phyloP scores from a whole-genome alignment of 2,888 invertebrate genomes.

The Drosophila pseudotalamancana region DNA sequence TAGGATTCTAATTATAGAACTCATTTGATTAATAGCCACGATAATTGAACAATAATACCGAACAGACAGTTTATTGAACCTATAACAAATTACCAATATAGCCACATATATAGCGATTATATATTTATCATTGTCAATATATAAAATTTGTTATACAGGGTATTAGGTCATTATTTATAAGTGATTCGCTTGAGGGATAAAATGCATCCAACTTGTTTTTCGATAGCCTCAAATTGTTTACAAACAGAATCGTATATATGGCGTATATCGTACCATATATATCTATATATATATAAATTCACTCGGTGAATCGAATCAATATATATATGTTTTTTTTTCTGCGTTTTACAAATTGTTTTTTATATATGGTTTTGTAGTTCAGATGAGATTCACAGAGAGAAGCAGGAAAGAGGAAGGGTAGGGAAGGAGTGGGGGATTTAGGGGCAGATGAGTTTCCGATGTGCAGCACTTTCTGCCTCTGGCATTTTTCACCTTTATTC shows the following conservation, averaged over 20 bases:
- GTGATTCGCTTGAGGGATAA: not conserved
- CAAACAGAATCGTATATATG: slow-evolving; percentile 13
- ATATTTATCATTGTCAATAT: slow-evolving; percentile 53
- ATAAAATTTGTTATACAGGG: too few relatives aligned
- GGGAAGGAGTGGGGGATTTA: too few relatives aligned
- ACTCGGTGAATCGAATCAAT: too few relatives aligned
- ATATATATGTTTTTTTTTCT: not conserved
- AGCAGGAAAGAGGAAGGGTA: not conserved
- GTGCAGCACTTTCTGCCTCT: slow-evolving; percentile 48
- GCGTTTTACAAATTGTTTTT: slow-evolving; percentile 15
- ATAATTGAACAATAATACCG: slow-evolving; percentile 23
- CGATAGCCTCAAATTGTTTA: slow-evolving; percentile 28
- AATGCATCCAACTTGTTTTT: slow-evolving; percentile 19
- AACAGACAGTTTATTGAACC: slow-evolving; percentile 36
- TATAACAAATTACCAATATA: slow-evolving; percentile 32
- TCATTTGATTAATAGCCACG: slow-evolving; percentile 35
- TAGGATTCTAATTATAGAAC: slow-evolving; percentile 20
- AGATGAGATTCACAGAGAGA: not conserved
- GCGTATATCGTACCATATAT: too few relatives aligned
- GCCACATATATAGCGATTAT: slow-evolving; percentile 31
- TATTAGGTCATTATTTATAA: slow-evolving; percentile 26
- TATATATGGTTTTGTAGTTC: slow-evolving; percentile 13
- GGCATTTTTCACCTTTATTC: not conserved
- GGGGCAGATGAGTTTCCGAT: not conserved
- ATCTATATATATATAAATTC: too few relatives aligned